Base-by-base conservation (phyloP, 2,113 vertebrate species). In the Nansenia antarctica region DNA sequence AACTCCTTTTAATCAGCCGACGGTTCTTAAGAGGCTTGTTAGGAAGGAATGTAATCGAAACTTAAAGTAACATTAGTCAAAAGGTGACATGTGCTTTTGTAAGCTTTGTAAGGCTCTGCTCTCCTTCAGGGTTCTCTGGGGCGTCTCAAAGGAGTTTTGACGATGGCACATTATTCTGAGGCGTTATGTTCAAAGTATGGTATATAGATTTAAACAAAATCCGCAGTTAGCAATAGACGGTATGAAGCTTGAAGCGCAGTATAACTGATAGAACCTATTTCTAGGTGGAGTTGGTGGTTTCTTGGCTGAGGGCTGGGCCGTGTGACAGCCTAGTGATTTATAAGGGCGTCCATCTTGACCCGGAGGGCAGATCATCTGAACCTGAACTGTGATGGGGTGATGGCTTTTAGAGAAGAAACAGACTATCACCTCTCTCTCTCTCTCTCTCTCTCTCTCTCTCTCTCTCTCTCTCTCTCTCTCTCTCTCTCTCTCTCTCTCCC, bases 31-130 rank as follows among this genome's bases (percentile, higher is more conserved):
- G 79, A 69, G 82, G 65, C 76, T 83, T 80, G 76, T 88, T 86
- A 83, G 78, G 78, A 85, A 85, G 69, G 85, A 87, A 88, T 88
- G 88, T 78, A 86, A 89, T 84, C 82, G 70, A 85, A 83, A 83
- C 79, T 80, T 72, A 80, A 82, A 62, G 85, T 83, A 81, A 77
- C 77, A 80, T 83, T 81, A 75, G 83, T 83, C 67, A 80, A 79
- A 80, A 81, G 69, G 78, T 76, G 22, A 82, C 81, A 77, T 62
- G 69, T 69, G 71, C 71, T 78, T 70, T 67, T 60, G 32, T 72
- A 52, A 79, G 82, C 77, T 75, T 60, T 82, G 79, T 79, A 55
- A 66, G 24, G 65, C 35, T 35, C 35, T 68, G 45, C 72, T 54
- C 70, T 69, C 60, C 65, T 79, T 80, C 74, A 68, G 78, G 78